Evolutionary conservation across 1,140 invertebrate species (phyloP), one percentile per base, ranked within the genome.

Genomic region (Parapsyche elsis): DNA sequence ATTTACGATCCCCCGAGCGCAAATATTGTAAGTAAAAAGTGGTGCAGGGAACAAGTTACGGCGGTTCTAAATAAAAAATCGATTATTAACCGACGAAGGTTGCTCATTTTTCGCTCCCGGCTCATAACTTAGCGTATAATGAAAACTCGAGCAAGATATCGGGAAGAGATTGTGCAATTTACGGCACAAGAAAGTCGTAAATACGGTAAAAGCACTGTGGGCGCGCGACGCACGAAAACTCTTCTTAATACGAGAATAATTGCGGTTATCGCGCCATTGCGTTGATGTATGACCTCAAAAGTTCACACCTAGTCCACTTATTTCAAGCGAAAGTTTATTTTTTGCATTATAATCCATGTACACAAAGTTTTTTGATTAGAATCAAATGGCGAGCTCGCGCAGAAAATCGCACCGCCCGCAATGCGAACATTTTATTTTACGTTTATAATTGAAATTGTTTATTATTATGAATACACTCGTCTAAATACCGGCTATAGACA

Each of bases 111-210:
- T 67, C 64, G 21, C 64, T 67, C 16, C 5, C 71, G 45, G 30
- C 38, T 73, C 45, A 73, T 73, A 73, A 73, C n/a, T 73, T 73
- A 73, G 9, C 19, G 26, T 73, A 16, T 45, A 73, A 73, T 73
- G 71, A 73, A 73, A 73, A 73, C 16, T 49, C 21, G 16, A 45
- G 16, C 71, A n/a, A 46, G 71, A 73, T 73, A 73, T 49, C 19
- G 71, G 45, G 71, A 49, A 49, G 21, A 46, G 71, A 73, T 73
- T 46, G 45, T 10, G n/a, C 38, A 46, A 73, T 73, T 73, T 73
- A 73, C 45, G 71, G 24, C 26, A 38, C 24, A 46, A 46, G 71
- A 73, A 73, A 73, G 45, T 38, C 71, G 71, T 73, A 73, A 73
- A 71, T 71, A 71, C 67, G 12, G 30, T 24, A 10, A 71, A 71